phyloP scores from a whole-genome alignment of 2,113 vertebrate species.

The Chamaetylas fuelleborni region DNA sequence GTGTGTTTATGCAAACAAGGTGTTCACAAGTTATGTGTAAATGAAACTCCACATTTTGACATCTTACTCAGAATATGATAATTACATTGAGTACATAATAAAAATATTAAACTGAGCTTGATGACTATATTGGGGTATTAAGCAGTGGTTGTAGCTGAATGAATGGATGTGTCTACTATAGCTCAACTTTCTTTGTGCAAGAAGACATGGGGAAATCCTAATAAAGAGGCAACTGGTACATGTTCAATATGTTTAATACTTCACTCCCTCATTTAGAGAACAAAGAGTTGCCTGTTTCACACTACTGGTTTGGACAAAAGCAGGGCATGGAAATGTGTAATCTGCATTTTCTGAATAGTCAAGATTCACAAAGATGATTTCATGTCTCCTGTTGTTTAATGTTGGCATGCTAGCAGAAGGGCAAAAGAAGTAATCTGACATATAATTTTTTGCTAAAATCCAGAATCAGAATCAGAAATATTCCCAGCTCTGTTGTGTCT shows the following conservation, averaged over 20 bases:
- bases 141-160: not conserved
- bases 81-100: not conserved
- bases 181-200: not conserved
- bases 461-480: not conserved
- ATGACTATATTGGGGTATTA: not conserved
- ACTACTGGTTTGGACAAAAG: slow-evolving; percentile 5
- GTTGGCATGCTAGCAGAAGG: not conserved
- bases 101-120: not conserved
- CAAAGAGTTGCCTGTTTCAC: slow-evolving; percentile 42
- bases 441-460: not conserved
- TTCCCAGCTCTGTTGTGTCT: not conserved
- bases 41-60: not conserved
- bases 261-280: slow-evolving; percentile 22
- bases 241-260: slow-evolving; percentile 24
- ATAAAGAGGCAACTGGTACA: not conserved
- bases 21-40: not conserved
- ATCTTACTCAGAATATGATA: not conserved
- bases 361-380: slow-evolving; percentile 23
- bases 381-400: not conserved
- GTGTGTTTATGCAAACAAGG: not conserved
- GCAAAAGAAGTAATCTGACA: not conserved
- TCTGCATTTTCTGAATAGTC: slow-evolving; percentile 54
- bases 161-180: not conserved
- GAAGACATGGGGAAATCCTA: not conserved
- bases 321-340: not conserved